A percentile compares a stretch with the other conserved stretches of the same genome.
Conservation (phyloP, 2,888 invertebrate genomes). For the Invenusta paracnida region DNA sequence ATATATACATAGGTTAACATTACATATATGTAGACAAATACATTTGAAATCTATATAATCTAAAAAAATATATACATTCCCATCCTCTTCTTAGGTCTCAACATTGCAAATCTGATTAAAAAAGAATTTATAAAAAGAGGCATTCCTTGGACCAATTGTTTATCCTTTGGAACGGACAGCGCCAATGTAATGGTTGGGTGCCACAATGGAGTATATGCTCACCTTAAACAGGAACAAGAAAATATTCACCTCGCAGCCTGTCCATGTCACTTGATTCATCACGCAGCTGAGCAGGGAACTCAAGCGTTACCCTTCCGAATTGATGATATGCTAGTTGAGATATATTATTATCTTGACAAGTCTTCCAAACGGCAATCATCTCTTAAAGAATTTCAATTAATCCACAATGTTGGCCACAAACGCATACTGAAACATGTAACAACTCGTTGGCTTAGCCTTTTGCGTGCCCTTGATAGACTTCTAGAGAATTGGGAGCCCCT, state of each 20-base stretch:
- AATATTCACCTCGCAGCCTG: slow-evolving; percentile 45
- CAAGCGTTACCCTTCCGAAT: slow-evolving; percentile 35
- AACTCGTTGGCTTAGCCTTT: slow-evolving; percentile 45
- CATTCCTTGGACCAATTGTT: slow-evolving; percentile 42
- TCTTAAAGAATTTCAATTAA: slow-evolving; percentile 36
- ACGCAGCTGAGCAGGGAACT: slow-evolving; percentile 45
- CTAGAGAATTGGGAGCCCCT: too few species aligned
- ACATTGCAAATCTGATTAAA: slow-evolving; percentile 30
- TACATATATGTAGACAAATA: not conserved
- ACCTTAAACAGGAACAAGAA: slow-evolving; percentile 44
- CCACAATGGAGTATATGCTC: slow-evolving; percentile 44
- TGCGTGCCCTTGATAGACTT: too few species aligned
- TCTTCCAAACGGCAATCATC: slow-evolving; percentile 32
- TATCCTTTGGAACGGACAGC: slow-evolving; percentile 41
- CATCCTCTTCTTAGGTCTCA: not conserved
- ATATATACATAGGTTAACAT: not conserved
- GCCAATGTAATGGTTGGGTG: slow-evolving; percentile 41
- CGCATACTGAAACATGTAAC: slow-evolving; percentile 43
- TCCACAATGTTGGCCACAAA: slow-evolving; percentile 32
- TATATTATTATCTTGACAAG: slow-evolving; percentile 42
- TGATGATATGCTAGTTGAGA: slow-evolving; percentile 34
- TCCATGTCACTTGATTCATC: slow-evolving; percentile 45
- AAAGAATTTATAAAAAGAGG: slow-evolving; percentile 35
- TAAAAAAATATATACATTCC: not conserved
- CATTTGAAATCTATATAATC: not conserved